Evolutionary conservation across 2,113 vertebrate genomes (phyloP).

Genomic region (Semnornis frantzii): DNA sequence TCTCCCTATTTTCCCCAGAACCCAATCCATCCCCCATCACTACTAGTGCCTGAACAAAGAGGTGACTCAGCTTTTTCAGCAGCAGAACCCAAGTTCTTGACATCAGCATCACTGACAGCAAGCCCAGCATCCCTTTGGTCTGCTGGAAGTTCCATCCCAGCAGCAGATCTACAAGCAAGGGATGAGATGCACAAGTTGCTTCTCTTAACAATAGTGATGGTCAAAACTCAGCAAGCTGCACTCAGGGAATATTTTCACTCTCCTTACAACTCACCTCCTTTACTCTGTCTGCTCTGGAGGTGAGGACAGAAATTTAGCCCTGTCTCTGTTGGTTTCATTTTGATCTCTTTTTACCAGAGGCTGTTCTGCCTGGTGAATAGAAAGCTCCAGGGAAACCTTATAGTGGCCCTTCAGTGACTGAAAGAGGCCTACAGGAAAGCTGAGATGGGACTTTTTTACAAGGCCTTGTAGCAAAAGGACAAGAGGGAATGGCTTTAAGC

Average conservation of each 20-base stretch:
- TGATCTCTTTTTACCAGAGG: no score
- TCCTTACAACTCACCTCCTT: neutral
- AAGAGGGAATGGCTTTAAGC: no score
- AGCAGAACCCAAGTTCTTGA: neutral
- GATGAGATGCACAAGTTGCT: accelerated
- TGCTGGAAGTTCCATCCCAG: neutral
- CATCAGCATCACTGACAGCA: neutral
- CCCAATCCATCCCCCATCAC: neutral
- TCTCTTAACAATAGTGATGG: neutral
- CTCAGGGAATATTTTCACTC: neutral
- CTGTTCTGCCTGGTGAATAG: no score
- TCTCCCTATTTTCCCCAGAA: neutral
- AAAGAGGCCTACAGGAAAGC: no score
- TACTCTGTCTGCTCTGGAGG: neutral
- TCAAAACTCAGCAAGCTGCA: accelerated
- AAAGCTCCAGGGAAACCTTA: no score
- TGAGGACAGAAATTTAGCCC: neutral
- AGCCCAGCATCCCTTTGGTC: neutral
- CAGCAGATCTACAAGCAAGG: neutral
- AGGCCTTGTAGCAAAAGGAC: no score
- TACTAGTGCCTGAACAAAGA: neutral
- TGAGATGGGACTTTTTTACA: no score
- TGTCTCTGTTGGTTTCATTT: neutral
- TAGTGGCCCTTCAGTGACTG: no score
- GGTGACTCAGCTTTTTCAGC: neutral